These are phyloP conservation scores for Enteromius viviparus DNA, from an alignment of 2,797 vertebrate genomes.

Conservation along the genomic window DNA sequence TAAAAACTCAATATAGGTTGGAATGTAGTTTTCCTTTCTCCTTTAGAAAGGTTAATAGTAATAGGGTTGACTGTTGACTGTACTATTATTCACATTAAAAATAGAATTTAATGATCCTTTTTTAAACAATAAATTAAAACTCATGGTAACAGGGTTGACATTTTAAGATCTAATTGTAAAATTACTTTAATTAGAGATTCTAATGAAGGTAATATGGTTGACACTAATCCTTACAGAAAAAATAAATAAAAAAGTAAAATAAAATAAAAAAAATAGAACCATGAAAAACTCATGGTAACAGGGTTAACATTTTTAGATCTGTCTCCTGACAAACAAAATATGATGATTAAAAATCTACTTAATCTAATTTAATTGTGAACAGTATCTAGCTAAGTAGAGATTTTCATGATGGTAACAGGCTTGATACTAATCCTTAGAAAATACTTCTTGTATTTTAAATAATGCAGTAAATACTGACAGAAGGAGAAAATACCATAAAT, in stretches of 20 bases:
- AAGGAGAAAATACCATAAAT: background rate
- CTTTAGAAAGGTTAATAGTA: background rate
- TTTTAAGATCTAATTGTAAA: background rate
- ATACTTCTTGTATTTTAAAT: background rate
- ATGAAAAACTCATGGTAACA: background rate
- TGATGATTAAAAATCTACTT: background rate
- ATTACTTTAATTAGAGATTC: too few species aligned
- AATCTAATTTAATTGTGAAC: background rate
- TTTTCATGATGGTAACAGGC: background rate
- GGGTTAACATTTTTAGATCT: background rate
- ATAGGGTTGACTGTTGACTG: background rate
- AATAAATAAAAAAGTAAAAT: too few species aligned
- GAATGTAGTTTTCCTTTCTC: background rate
- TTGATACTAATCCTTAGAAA: background rate
- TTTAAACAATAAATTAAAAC: background rate
- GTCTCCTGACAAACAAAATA: background rate
- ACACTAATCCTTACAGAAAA: too few species aligned
- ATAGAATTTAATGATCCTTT: background rate
- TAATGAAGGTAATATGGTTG: too few species aligned
- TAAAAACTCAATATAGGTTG: background rate
- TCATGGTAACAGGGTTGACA: background rate
- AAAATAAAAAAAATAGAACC: too few species aligned
- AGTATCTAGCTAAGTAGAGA: background rate
- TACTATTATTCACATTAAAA: background rate
- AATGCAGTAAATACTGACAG: slow-evolving; percentile 12